These are phyloP conservation scores for Drosophila pseudoobscura DNA, from an alignment of 1,140 invertebrate genomes.

Conservation along the genomic window DNA sequence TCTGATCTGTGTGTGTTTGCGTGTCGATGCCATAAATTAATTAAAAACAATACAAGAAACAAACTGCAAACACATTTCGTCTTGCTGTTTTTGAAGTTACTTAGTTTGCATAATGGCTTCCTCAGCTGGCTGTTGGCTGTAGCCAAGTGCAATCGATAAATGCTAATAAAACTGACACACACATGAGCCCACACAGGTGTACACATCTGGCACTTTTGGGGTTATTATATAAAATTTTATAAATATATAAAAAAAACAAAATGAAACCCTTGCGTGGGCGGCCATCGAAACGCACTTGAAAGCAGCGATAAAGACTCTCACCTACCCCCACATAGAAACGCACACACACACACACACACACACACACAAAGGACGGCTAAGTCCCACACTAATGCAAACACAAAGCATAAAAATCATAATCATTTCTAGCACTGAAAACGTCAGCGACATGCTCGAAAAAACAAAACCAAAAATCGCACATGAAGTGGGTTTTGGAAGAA, in stretches of 20 bases:
- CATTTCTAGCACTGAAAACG: slow-evolving; percentile 17
- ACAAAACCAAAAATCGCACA: slow-evolving; percentile 8
- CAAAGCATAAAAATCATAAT: slow-evolving; percentile 20
- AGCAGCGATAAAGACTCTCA: slow-evolving; percentile 13
- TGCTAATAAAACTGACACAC: slow-evolving; percentile 50
- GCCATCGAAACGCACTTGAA: slow-evolving; percentile 27
- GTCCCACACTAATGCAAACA: slow-evolving; percentile 8
- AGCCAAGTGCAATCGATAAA: slow-evolving; percentile 49
- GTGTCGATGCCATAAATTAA: slow-evolving; percentile 43
- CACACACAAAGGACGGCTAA: too few relatives aligned
- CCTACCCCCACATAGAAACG: background rate
- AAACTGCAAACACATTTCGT: slow-evolving; percentile 10
- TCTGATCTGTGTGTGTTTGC: background rate
- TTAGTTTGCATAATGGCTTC: slow-evolving; percentile 53
- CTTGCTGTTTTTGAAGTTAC: slow-evolving; percentile 36
- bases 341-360: background rate
- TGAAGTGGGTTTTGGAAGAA: too few relatives aligned
- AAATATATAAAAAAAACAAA: slow-evolving; percentile 17
- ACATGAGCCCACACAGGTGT: slow-evolving; percentile 1
- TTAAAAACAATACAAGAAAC: slow-evolving; percentile 45
- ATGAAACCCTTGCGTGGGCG: slow-evolving; percentile 19
- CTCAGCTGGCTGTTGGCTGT: background rate
- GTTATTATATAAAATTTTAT: slow-evolving; percentile 14
- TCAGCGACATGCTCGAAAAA: slow-evolving; percentile 21
- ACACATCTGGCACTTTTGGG: slow-evolving; percentile 7